phyloP scores from a whole-genome alignment of 1,140 invertebrate genomes.

The Drosophila saltans region DNA sequence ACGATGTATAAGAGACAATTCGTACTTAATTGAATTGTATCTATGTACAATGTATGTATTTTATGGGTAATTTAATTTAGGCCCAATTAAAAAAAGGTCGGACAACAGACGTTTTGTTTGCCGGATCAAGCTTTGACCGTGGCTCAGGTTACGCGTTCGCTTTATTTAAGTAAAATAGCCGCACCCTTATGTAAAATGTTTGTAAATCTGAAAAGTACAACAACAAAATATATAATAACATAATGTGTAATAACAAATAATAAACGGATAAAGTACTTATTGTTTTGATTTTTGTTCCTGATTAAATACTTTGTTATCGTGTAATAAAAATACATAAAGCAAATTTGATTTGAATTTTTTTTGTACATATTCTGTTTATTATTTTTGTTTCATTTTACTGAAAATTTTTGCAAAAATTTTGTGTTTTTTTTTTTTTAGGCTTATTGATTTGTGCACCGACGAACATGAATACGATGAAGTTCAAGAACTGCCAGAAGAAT shows the following conservation, averaged over 20 bases:
- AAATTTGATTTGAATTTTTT: not conserved
- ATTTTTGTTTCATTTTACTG: not conserved
- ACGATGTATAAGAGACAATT: constrained; percentile 42
- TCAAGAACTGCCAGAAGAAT: constrained; percentile 76
- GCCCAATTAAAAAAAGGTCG: constrained; percentile 78
- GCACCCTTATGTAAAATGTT: not conserved
- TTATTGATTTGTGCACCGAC: constrained; percentile 80
- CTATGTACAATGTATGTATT: constrained; percentile 41
- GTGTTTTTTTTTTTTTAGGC: constrained; percentile 35
- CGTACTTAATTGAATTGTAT: constrained; percentile 69
- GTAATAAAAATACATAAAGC: not conserved
- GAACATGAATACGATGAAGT: constrained; percentile 83
- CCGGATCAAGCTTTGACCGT: constrained; percentile 51
- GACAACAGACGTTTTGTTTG: constrained; percentile 35
- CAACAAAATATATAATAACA: not conserved
- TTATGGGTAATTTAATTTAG: constrained; percentile 77
- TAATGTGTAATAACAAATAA: no score
- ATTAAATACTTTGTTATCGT: not conserved
- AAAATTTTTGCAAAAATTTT: no score
- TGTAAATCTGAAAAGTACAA: not conserved
- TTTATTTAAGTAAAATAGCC: not conserved
- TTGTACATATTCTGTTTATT: not conserved
- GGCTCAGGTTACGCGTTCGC: constrained; percentile 51
- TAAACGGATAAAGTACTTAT: no score
- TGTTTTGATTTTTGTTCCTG: no score